Conservation (phyloP, 2,797 vertebrate species). For the Gouania willdenowi region DNA sequence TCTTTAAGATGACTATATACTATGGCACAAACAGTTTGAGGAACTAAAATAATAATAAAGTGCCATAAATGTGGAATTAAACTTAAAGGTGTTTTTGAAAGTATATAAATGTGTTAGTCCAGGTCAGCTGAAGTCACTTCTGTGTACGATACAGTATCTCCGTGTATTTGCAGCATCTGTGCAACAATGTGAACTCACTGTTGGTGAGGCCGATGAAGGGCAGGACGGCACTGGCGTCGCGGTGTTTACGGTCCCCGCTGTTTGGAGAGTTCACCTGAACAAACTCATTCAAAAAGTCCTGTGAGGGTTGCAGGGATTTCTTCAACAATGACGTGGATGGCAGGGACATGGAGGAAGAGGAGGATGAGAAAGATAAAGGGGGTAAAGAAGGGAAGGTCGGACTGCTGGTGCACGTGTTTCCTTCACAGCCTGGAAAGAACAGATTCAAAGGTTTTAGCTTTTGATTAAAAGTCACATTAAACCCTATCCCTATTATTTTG, state of each 20-base stretch:
- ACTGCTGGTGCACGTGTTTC: conserved; percentile 32
- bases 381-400: conserved; percentile 3
- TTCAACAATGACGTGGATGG: neutral
- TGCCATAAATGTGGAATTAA: too few species aligned
- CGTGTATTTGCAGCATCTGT: too few species aligned
- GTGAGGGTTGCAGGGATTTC: conserved; percentile 29
- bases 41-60: too few species aligned
- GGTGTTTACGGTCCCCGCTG: conserved; percentile 66
- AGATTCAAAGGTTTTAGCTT: too few species aligned
- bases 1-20: too few species aligned
- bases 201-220: conserved; percentile 86
- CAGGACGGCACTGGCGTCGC: conserved; percentile 65
- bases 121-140: too few species aligned
- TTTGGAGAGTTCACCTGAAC: conserved; percentile 70
- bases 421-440: conserved; percentile 63
- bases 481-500: too few species aligned
- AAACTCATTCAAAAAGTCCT: conserved; percentile 61
- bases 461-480: too few species aligned
- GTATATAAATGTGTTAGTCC: too few species aligned
- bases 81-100: too few species aligned
- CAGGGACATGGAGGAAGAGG: neutral
- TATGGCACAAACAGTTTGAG: too few species aligned
- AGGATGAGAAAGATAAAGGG: neutral
- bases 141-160: too few species aligned
- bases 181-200: conserved; percentile 70